Evolutionary conservation across 2,113 vertebrate genomes (phyloP), one percentile per base, ranked within the genome.

Genomic region (Microtus montanus): DNA sequence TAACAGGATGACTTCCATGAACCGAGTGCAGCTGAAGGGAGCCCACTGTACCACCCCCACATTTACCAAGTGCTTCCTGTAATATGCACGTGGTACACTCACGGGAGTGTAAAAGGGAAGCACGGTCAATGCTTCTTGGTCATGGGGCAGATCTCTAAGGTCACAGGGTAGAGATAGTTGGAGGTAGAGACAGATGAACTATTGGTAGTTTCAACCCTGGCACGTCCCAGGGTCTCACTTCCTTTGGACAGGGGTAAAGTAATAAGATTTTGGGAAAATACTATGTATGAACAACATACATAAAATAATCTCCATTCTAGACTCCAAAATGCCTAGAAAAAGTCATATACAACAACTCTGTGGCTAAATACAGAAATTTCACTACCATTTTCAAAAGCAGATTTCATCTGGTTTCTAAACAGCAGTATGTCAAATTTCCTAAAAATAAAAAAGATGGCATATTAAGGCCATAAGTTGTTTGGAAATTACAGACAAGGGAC

Each of bases 301-400:
- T 92, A 80, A 89, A 95, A 94, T 70, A 94, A 89, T 70, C 49
- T 94, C 61, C n/a, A 92, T 58, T 94, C 33, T 89, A 91, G 30
- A 97, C 87, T 74, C 80, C 20, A 20, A 96, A 93, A 19, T 90
- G 86, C 35, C 90, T 49, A 30, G 24, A 82, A 96, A 96, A 91
- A 82, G n/a, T 33, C 47, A 70, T 94, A 17, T 26, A 87, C 3
- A 95, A 83, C 79, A 84, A 83, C n/a, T 90, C 58, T 7, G 41
- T 13, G 77, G 87, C 38, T 38, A 92, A 30, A 41, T 64, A 73
- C 1, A 92, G 47, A 92, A 96, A 90, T 78, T 75, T 92, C 24
- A 85, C 47, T 87, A 89, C 11, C 86, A 93, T n/a, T 58, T 95
- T 90, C 79, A 95, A 93, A 93, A 24, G 75, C 64, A 26, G 94